These are phyloP conservation scores for Solen grandis DNA, from an alignment of 1,140 invertebrate genomes.

Conservation along the genomic window DNA sequence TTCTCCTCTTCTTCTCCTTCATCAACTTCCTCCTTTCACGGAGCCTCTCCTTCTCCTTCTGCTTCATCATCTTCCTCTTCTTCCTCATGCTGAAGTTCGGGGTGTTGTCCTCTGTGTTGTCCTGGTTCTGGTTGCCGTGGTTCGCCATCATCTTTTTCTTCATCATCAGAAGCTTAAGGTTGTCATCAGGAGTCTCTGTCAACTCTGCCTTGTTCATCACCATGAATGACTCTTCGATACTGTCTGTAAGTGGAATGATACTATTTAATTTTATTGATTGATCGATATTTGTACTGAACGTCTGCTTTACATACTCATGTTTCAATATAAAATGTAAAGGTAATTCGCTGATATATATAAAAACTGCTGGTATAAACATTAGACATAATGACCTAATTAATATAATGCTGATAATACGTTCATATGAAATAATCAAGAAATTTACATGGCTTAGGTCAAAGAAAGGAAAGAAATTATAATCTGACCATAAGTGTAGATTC, in stretches of 20 bases:
- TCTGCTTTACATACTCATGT: no score
- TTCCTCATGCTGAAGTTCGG: slow-evolving; percentile 44
- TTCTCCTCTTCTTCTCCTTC: slow-evolving; percentile 51
- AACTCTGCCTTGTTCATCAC: slow-evolving; percentile 40
- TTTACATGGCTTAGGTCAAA: no score
- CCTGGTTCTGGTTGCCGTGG: background rate
- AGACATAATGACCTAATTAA: no score
- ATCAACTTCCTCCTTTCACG: slow-evolving; percentile 41
- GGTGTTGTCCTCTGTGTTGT: background rate
- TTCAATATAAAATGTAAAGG: no score
- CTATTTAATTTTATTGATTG: no score
- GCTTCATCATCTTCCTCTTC: slow-evolving; percentile 61
- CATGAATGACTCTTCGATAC: slow-evolving; percentile 38
- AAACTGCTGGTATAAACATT: no score
- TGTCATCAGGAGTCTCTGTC: slow-evolving; percentile 5
- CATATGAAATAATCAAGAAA: no score
- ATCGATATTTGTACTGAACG: no score
- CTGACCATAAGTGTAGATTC: no score
- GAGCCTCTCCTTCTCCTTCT: slow-evolving; percentile 36
- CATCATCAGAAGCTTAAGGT: slow-evolving; percentile 58
- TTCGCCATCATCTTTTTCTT: slow-evolving; percentile 55
- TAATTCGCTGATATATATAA: no score
- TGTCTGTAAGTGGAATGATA: slow-evolving; percentile 16
- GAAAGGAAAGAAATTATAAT: no score
- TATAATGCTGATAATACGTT: no score